Evolutionary conservation across 2,113 vertebrate genomes (phyloP), one percentile per base, ranked within the genome.

Genomic region (Gasterosteus aculeatus): DNA sequence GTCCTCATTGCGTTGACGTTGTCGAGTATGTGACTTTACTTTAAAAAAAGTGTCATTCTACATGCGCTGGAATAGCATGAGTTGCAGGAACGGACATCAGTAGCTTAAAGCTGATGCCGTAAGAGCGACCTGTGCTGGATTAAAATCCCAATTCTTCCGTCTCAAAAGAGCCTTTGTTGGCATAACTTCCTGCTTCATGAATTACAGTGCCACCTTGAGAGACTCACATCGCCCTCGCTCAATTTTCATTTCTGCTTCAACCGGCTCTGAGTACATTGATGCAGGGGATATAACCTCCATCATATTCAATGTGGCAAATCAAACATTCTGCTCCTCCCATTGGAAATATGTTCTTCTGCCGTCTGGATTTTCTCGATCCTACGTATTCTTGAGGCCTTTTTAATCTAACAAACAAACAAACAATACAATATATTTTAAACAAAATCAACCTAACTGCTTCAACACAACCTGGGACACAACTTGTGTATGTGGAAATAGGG

Each of bases 91-190:
- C 64, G 84, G 74, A 88, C 82, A 80, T 79, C 76, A 77, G 56
- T 88, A 72, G 76, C 81, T 90, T 19, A 72, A 71, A 90, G 83
- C 86, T 54, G 76, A 76, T 80, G 22, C 22, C 53, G 33, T 75
- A 78, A 72, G 67, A 71, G 74, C 12, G 57, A 60, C 73, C 69
- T 64, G 81, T 83, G 73, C 64, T 76, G 77, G 81, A 88, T 78
- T 74, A 74, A 84, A 83, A 82, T 87, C 80, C 72, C 77, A 78
- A 70, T 85, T 79, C 64, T 73, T 83, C 51, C 31, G 75, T 75
- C 80, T 88, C 78, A 69, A 54, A 72, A 78, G 75, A 85, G 79
- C 75, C 62, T 53, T 57, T 68, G 77, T 61, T 53, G 79, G 80
- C 85, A 80, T 65, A 77, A 75, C 77, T 85, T 86, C 61, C 54